A percentile compares a stretch with the other conserved stretches of the same genome.
Evolutionary conservation across 2,113 vertebrate species (phyloP).

Genomic region (Syngnathus scovelli): DNA sequence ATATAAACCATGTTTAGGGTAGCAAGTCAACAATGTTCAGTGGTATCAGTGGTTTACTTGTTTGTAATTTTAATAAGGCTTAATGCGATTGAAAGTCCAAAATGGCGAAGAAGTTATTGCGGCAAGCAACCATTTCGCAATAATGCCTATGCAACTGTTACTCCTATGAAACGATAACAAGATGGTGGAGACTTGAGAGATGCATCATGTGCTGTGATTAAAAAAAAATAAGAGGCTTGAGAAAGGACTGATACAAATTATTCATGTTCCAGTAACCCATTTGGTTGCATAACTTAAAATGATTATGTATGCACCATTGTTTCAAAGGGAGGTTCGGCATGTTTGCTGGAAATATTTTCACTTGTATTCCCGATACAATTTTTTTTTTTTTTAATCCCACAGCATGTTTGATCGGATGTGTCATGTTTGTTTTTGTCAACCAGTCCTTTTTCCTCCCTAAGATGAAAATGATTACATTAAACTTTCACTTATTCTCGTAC

Average conservation of each 20-base stretch:
- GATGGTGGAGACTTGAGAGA: slow-evolving; percentile 4
- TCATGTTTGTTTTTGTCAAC: not conserved
- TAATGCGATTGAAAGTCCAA: too few species aligned
- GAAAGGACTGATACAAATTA: slow-evolving; percentile 56
- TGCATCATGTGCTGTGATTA: slow-evolving; percentile 3
- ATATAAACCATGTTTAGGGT: too few species aligned
- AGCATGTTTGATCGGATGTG: not conserved
- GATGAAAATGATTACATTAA: not conserved
- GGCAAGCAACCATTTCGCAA: too few species aligned
- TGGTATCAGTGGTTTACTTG: too few species aligned
- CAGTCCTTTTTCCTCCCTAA: not conserved
- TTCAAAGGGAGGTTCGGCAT: slow-evolving; percentile 41
- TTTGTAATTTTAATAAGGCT: too few species aligned
- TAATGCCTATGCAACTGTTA: not conserved
- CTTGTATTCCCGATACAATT: not conserved
- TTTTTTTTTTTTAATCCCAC: not conserved
- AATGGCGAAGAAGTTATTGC: too few species aligned
- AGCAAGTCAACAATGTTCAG: too few species aligned
- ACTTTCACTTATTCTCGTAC: not conserved
- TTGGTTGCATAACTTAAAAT: slow-evolving; percentile 63
- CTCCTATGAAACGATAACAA: not conserved
- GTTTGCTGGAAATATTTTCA: slow-evolving; percentile 29
- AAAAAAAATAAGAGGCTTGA: slow-evolving; percentile 38
- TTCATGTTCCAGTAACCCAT: slow-evolving; percentile 69
- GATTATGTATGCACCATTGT: slow-evolving; percentile 65